Conservation (phyloP, 2,888 invertebrate genomes). For the Cryptocephalus moraei region DNA sequence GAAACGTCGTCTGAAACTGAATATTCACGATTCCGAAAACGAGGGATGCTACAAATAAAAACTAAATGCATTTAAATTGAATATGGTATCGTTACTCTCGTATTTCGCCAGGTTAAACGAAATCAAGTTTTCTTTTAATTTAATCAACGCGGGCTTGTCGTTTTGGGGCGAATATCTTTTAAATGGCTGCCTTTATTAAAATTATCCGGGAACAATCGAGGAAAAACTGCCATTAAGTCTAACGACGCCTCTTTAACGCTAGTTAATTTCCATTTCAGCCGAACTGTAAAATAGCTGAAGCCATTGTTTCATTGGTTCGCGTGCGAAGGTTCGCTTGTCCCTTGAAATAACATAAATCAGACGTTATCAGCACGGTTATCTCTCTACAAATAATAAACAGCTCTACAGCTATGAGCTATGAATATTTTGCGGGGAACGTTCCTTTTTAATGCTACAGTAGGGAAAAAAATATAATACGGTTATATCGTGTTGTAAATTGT, state of each 20-base stretch:
- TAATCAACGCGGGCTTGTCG: too few relatives aligned
- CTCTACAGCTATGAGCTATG: slow-evolving; percentile 30
- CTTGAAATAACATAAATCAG: slow-evolving; percentile 27
- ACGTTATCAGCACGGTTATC: slow-evolving; percentile 29
- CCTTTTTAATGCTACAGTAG: slow-evolving; percentile 16
- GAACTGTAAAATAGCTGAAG: background rate
- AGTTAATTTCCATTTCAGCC: background rate
- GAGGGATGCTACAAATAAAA: too few relatives aligned
- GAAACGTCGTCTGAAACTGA: too few relatives aligned
- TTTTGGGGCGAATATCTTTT: background rate
- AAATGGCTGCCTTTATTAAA: background rate
- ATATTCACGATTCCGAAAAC: too few relatives aligned
- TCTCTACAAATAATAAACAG: slow-evolving; percentile 37
- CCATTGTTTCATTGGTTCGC: background rate
- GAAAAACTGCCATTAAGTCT: background rate
- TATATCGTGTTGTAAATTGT: slow-evolving; percentile 36
- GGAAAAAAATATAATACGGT: slow-evolving; percentile 28
- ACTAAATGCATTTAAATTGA: too few relatives aligned
- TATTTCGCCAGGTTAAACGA: too few relatives aligned
- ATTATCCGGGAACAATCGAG: background rate
- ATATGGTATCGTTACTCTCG: too few relatives aligned
- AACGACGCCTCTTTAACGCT: background rate
- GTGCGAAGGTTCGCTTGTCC: slow-evolving; percentile 9
- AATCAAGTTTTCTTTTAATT: too few relatives aligned
- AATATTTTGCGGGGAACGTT: slow-evolving; percentile 22